Conservation (phyloP, 2,113 vertebrate species). For the Anoura caudifer region DNA sequence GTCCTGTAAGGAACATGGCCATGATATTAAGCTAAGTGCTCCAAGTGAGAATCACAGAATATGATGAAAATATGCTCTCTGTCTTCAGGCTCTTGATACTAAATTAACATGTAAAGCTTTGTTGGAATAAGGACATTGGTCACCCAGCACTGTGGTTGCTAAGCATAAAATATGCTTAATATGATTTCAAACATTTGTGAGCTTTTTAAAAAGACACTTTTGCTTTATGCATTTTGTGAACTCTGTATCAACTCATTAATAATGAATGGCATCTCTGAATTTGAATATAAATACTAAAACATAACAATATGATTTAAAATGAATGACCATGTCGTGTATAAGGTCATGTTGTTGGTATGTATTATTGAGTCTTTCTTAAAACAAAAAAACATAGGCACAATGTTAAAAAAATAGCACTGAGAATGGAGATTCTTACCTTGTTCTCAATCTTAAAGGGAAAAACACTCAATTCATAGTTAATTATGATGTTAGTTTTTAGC, state of each 20-base stretch:
- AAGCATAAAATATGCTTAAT: neutral
- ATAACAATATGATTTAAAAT: neutral
- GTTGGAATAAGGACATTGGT: neutral
- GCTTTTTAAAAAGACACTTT: neutral
- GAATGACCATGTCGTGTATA: neutral
- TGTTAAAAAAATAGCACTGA: neutral
- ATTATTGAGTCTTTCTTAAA: neutral
- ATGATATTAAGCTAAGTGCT: neutral
- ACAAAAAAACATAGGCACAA: neutral
- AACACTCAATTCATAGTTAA: neutral
- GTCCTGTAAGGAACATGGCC: neutral
- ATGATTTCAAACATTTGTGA: neutral
- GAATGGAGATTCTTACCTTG: accelerated
- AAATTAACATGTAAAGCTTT: neutral
- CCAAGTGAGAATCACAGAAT: neutral
- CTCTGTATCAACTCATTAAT: neutral
- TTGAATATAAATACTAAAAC: neutral
- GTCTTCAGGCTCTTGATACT: neutral
- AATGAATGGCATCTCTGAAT: neutral
- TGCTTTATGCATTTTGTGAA: neutral
- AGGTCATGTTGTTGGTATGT: neutral
- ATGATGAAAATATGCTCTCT: neutral
- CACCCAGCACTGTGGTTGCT: neutral
- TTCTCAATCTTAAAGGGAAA: neutral
- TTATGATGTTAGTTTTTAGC: neutral